Evolutionary conservation across 2,888 invertebrate genomes (phyloP), one percentile per base, ranked within the genome.

Genomic region (Andrena dorsata): DNA sequence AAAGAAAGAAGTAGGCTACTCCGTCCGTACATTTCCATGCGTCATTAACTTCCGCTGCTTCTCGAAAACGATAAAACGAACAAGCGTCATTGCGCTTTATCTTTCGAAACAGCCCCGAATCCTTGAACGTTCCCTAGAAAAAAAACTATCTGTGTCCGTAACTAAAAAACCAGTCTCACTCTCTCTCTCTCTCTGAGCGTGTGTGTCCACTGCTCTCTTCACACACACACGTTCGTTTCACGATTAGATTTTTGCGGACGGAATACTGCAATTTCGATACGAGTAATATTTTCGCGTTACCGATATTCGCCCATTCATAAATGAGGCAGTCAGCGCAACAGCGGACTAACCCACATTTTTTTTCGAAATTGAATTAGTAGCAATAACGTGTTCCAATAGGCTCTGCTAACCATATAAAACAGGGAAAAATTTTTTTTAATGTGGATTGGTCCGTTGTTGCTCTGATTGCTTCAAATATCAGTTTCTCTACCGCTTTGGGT

Each of bases 91-190:
- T 20, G 6, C 6, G 35, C 32, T 1, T 10, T 41, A 2, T 61
- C 53, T 10, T n/a, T 23, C 23, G 10, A 16, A 28, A 13, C n/a
- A 69, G 77, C 13, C 80, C 20, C 64, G 72, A 72, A 10, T 64
- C 86, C 80, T 61, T 81, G 58, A 65, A 85, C 83, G 82, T 83
- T 76, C 68, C 58, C 68, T 77, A 86, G 76, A 83, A 80, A 87
- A 75, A 83, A 78, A 81, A 72, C 28, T 73, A 60, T 41, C 23
- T 56, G 64, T 64, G 30, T 53, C 35, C 8, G 41, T 41, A 41
- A 41, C 41, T 53, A 23, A 23, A 35, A 70, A 66, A 41, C 73
- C 64, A 66, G 28, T 20, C 61, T 30, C 32, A 2, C 8, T n/a
- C 16, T 2, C 47, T 20, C 20, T n/a, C 1, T n/a, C 56, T 30